Evolutionary conservation across 2,113 vertebrate genomes (phyloP).

Genomic region (Bungarus multicinctus): DNA sequence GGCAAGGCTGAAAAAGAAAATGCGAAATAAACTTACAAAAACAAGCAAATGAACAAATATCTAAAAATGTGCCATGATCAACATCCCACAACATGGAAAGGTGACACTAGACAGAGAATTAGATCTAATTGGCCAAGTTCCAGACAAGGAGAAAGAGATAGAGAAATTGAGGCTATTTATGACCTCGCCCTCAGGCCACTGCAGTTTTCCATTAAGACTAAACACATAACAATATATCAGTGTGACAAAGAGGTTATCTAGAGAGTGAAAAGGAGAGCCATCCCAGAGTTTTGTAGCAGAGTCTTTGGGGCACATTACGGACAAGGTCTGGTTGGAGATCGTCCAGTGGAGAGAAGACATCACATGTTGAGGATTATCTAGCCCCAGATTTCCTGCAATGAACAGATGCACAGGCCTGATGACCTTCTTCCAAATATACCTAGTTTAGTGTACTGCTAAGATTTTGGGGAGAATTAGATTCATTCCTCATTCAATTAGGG

Average conservation of each 20-base stretch:
- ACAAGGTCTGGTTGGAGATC: neutral
- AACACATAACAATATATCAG: neutral
- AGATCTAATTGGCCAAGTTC: neutral
- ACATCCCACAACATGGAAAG: neutral
- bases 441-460: neutral
- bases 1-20: neutral
- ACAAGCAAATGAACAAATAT: neutral
- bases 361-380: neutral
- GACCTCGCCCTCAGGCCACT: neutral
- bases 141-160: neutral
- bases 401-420: neutral
- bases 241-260: neutral
- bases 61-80: neutral
- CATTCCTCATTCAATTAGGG: neutral
- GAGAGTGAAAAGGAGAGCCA: neutral
- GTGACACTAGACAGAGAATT: neutral
- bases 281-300: neutral
- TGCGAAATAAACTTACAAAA: neutral
- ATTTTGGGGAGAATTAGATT: neutral
- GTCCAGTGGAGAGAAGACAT: neutral
- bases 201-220: neutral
- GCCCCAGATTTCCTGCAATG: neutral
- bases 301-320: neutral
- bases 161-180: neutral
- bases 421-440: neutral